These are phyloP conservation scores for Furnarius figulus DNA, from an alignment of 2,113 vertebrate genomes.

Conservation along the genomic window DNA sequence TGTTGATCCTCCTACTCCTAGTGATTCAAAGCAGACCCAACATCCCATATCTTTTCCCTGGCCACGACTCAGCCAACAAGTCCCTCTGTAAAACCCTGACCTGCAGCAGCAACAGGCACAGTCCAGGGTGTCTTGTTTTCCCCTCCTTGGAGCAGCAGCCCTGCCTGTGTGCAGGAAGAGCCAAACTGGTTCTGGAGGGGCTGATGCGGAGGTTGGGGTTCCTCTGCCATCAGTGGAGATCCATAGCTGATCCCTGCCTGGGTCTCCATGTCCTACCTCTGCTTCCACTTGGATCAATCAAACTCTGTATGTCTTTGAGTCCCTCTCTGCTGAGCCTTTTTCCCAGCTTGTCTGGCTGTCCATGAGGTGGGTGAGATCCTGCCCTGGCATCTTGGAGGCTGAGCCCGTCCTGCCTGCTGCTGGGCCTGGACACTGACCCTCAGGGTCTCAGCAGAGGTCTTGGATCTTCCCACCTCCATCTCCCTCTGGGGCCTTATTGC, in stretches of 20 bases:
- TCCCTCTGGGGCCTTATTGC: background rate
- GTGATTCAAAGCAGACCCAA: background rate
- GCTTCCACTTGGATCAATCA: background rate
- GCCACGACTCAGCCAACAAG: accelerated
- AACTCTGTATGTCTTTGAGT: accelerated
- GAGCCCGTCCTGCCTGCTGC: background rate
- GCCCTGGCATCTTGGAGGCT: background rate
- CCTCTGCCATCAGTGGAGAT: background rate
- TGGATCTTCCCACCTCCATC: background rate
- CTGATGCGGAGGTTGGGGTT: background rate
- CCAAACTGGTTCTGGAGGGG: background rate
- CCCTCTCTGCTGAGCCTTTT: background rate
- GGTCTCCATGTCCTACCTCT: background rate
- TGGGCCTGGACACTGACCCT: background rate
- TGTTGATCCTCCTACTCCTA: accelerated
- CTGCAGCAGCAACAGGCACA: background rate
- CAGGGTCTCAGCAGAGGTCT: background rate
- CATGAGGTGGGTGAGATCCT: background rate
- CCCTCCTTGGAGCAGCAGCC: background rate
- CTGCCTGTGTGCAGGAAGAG: accelerated
- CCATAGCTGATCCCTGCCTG: accelerated
- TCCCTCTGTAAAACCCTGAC: background rate
- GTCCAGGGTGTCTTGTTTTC: background rate
- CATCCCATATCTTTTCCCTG: background rate
- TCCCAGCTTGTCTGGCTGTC: background rate